Conservation (phyloP, 1,140 invertebrate genomes). For the Acromyrmex heyeri region DNA sequence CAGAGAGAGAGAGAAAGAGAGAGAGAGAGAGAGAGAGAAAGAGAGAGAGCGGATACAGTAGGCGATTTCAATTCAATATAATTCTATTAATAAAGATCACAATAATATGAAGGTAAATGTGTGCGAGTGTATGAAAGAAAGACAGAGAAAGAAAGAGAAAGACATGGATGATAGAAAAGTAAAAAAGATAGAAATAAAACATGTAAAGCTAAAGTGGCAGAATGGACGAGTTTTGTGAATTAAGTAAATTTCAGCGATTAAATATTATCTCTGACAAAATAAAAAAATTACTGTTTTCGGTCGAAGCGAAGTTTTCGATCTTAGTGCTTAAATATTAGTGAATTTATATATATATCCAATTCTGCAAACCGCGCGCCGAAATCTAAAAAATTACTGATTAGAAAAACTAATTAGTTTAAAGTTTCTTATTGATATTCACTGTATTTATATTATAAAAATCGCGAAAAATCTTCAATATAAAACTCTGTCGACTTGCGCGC, state of each 20-base stretch:
- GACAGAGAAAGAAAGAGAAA: conserved; percentile 50
- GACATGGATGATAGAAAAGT: background rate
- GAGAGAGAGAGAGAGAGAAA: too few species aligned
- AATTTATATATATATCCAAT: too few species aligned
- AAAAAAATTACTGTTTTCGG: background rate
- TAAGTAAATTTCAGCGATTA: conserved; percentile 6
- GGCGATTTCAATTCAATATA: conserved; percentile 18
- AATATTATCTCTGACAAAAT: background rate
- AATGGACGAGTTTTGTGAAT: conserved; percentile 13
- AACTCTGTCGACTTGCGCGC: background rate
- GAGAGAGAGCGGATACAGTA: background rate
- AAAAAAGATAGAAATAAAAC: conserved; percentile 2
- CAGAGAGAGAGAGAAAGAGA: conserved; percentile 16
- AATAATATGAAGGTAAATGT: conserved; percentile 15
- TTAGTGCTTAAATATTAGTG: too few species aligned
- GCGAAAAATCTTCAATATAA: background rate
- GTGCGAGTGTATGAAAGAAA: conserved; percentile 16
- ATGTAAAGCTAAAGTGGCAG: background rate
- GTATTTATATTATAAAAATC: background rate
- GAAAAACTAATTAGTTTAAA: background rate
- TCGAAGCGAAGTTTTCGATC: too few species aligned
- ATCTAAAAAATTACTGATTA: background rate
- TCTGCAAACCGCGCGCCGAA: too few species aligned
- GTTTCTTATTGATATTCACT: background rate
- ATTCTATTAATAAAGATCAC: conserved; percentile 25